Conservation (phyloP, 1,140 invertebrate species). For the Diachasma alloeum region DNA sequence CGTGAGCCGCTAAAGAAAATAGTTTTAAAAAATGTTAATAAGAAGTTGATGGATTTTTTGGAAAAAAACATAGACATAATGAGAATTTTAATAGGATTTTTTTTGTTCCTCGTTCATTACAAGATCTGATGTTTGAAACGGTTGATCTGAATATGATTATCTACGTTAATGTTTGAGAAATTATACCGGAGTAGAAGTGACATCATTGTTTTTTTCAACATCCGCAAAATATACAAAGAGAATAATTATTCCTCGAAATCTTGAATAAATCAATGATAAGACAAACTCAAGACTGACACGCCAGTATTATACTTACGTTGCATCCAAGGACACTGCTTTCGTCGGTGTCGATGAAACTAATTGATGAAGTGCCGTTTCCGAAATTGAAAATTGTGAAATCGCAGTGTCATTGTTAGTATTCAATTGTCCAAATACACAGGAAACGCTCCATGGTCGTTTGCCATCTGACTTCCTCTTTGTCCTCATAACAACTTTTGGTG, state of each 20-base stretch:
- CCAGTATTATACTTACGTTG: slow-evolving; percentile 29
- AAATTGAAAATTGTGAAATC: slow-evolving; percentile 76
- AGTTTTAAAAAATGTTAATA: slow-evolving; percentile 14
- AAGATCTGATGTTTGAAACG: background rate
- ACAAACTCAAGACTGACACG: too few species aligned
- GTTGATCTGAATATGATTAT: too few species aligned
- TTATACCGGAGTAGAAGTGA: too few species aligned
- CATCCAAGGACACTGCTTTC: slow-evolving; percentile 56
- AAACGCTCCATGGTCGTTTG: slow-evolving; percentile 84
- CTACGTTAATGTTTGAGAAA: too few species aligned
- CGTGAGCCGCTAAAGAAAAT: slow-evolving; percentile 47
- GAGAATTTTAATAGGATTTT: background rate
- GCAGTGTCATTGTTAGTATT: slow-evolving; percentile 50
- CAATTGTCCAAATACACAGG: slow-evolving; percentile 71
- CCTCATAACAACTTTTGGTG: slow-evolving; percentile 62
- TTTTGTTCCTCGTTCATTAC: background rate
- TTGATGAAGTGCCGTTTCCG: slow-evolving; percentile 84
- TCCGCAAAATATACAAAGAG: too few species aligned
- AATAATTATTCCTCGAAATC: too few species aligned
- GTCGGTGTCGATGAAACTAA: slow-evolving; percentile 62
- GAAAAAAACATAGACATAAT: background rate
- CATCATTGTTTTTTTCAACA: too few species aligned
- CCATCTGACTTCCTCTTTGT: slow-evolving; percentile 59
- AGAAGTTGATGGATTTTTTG: background rate
- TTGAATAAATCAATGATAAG: too few species aligned